Conservation (phyloP, 2,113 vertebrate species). For the Mirza zaza region DNA sequence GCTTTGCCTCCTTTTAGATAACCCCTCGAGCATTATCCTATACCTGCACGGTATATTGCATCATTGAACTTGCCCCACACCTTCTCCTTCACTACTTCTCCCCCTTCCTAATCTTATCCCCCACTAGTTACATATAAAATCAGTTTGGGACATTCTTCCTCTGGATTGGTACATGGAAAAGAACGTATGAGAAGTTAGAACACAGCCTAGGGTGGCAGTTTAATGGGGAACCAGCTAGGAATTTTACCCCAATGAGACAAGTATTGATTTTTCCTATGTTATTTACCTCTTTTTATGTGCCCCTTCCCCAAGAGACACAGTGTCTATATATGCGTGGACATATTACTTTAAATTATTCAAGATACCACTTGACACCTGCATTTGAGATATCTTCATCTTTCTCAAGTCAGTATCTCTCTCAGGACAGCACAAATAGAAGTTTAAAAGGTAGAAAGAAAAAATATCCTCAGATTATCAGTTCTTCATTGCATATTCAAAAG, state of each 20-base stretch:
- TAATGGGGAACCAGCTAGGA: neutral
- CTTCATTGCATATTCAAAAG: slow-evolving; percentile 70
- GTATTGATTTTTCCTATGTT: neutral
- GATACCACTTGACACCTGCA: slow-evolving; percentile 23
- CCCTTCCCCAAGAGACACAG: neutral
- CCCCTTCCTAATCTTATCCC: too few relatives aligned
- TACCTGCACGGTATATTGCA: neutral
- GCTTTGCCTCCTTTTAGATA: neutral
- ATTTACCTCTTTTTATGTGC: neutral
- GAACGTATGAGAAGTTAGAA: neutral
- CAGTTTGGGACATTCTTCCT: neutral
- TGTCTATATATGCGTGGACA: neutral
- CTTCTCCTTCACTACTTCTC: neutral
- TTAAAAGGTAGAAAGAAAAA: slow-evolving; percentile 54
- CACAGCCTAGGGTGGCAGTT: neutral
- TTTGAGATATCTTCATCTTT: slow-evolving; percentile 55
- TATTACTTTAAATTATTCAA: slow-evolving; percentile 54
- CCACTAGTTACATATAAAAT: neutral
- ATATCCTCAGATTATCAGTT: slow-evolving; percentile 20
- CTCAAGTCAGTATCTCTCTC: slow-evolving; percentile 70
- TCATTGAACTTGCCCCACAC: neutral
- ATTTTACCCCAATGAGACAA: neutral
- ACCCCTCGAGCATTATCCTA: neutral
- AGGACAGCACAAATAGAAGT: slow-evolving; percentile 67
- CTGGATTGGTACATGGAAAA: neutral